Evolutionary conservation across 2,888 invertebrate genomes (phyloP), one percentile per base, ranked within the genome.

Genomic region (Caenorhabditis panamensis): DNA sequence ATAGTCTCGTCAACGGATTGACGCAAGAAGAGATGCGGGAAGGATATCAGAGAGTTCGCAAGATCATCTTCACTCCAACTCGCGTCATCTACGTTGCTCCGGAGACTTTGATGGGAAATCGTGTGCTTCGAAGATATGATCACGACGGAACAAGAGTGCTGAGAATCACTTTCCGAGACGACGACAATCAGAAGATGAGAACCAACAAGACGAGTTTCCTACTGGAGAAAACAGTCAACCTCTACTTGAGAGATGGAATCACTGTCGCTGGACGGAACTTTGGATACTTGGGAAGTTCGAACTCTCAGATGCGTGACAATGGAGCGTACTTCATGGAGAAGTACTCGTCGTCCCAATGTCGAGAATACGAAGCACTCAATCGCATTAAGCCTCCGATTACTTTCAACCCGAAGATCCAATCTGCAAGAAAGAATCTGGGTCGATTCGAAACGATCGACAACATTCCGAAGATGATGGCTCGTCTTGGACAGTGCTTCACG

Each of bases 401-500:
- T 4, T 73, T 69, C 49, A 80, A 66, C 47, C 75, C 82, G 28
- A 62, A 83, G 51, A 87, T 88, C 61, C 77, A 84, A 20, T 53
- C 69, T 9, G 82, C 83, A 1, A 54, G 86, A 9, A 82, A 84
- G 16, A 75, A 69, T 59, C 54, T 84, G 67, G 83, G 84, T 63
- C 71, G 86, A 16, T 90, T 90, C 77, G 84, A 86, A 5, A 78
- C 79, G 24, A 82, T 88, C 36, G 81, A 82, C 51, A 88, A 84
- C 44, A 86, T 91, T 44, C 90, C 92, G 1, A 92, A 91, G 82
- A 86, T 90, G 79, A 90, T 92, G 87, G 90, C 91, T 24, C 85
- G 91, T 9, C 84, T 91, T 77, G 91, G 91, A 28, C 91, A 91
- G 69, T 90, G 90, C 68, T 91, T 91, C 71, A 91, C 91, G 4